Evolutionary conservation across 37 sponge, comb jelly and placozoan species (phyloP), one percentile per base, ranked within the genome.

Genomic region (Hormiphora californensis): DNA sequence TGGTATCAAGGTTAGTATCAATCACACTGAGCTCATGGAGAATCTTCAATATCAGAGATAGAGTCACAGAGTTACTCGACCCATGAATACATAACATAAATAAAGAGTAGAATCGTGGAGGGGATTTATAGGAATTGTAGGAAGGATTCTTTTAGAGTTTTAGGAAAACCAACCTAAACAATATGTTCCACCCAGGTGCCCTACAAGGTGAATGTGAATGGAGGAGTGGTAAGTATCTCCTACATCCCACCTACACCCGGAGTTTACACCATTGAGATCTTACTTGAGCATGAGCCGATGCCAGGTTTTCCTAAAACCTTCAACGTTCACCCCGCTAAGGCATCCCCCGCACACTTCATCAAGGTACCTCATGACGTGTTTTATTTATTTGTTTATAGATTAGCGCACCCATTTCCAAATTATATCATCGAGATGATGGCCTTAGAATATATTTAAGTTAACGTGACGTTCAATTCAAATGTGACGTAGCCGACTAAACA

Each of bases 171-270:
- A n/a, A 49, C 53, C 15, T 17, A 17, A 49, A 49, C 15, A 49
- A 49, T 17, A 17, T 15, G 12, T 17, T 15, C 53, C 53, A 9
- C 15, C 53, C 15, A 57, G 61, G 61, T 57, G 4, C 61, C 61
- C 21, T 57, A 57, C 61, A 57, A 57, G 27, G 61, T 57, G n/a
- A 57, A 57, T 12, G 61, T 57, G 27, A 57, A 57, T 15, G 61
- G 27, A 5, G 61, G 61, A 19, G 61, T 57, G 30, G 61, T 57
- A 57, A 57, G 30, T 28, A 57, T 57, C 5, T 57, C 61, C 61
- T 57, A 57, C 61, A 57, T 57, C 7, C 61, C 61, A 5, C 27
- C 61, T 28, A 15, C 27, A 5, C 61, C 61, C 22, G 61, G 61
- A 15, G 30, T 57, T 57, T 57, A 57, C 22, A 57, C n/a, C 21